Base-by-base conservation (phyloP, 2,888 invertebrate genomes). In the Tridacna crocea region DNA sequence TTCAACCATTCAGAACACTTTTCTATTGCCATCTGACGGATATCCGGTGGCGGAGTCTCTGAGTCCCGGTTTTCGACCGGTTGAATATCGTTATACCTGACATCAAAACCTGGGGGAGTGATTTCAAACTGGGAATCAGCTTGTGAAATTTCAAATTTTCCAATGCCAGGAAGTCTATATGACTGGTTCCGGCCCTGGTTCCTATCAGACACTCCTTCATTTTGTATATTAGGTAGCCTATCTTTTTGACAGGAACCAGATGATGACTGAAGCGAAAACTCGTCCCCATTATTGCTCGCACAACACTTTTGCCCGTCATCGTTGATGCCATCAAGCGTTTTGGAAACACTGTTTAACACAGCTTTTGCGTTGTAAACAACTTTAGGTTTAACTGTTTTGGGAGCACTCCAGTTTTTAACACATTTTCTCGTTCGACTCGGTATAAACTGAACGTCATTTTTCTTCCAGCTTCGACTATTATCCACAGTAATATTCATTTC, bases 71-170 rank as follows among this genome's bases (percentile, higher is more conserved):
- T 88, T 22, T 91, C 90, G 15, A 88, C 86, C 0, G 90, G 83
- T 26, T 87, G 83, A 10, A 91, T 84, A 61, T 91, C 90, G 46
- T 89, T 91, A 72, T 91, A 92, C 10, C 92, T 84, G 24, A 90
- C 90, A 66, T 92, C 92, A 81, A 90, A 92, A 55, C 91, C 91
- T 0, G 90, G 90, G 15, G 91, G 91, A 10, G 92, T 92, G 65
- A 92, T 92, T 80, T 92, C 90, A 81, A 92, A 92, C 4, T 88
- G 88, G 12, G 79, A 79, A 72, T 91, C 91, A n/a, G 88, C 76
- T 61, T 80, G 72, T 12, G 87, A 70, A 12, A 87, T 82, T 17
- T 87, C 84, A 70, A 88, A 90, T 60, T 84, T 85, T 19, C 89
- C 89, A 17, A 91, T 88, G 10, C 88, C 90, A 0, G 90, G 90